A percentile compares a stretch with the other conserved stretches of the same genome.
phyloP scores from a whole-genome alignment of 2,113 vertebrate species.

The Pungitius pungitius region DNA sequence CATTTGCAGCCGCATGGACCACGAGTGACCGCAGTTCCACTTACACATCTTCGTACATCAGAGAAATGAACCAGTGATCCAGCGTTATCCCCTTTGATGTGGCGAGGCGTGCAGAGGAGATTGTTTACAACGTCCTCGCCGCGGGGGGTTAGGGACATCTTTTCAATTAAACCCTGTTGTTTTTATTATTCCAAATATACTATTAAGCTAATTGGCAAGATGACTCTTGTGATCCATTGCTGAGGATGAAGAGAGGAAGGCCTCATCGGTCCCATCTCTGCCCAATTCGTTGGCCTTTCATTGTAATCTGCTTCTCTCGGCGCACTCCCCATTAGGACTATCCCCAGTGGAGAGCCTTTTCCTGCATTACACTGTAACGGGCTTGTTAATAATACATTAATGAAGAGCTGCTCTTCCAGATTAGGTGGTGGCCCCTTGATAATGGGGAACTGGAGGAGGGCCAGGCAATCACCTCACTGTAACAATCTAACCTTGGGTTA shows the following conservation, averaged over 20 bases:
- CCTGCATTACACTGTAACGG: constrained; percentile 86
- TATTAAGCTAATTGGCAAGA: constrained; percentile 73
- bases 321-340: constrained; percentile 84
- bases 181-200: constrained; percentile 72
- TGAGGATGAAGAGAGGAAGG: constrained; percentile 67
- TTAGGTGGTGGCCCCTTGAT: constrained; percentile 89
- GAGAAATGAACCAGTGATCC: constrained; percentile 9
- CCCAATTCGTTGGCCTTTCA: constrained; percentile 57
- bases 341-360: constrained; percentile 83
- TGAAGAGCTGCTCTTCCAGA: constrained; percentile 89
- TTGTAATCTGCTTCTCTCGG: constrained; percentile 81
- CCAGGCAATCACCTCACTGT: constrained; percentile 85
- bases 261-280: constrained; percentile 57
- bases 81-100: constrained; percentile 4
- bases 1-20: background rate
- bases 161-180: constrained; percentile 63
- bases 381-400: constrained; percentile 96
- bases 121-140: constrained; percentile 33
- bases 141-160: constrained; percentile 29
- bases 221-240: constrained; percentile 53
- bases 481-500: constrained; percentile 88
- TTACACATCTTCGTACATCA: background rate
- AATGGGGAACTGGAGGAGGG: constrained; percentile 88
- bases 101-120: background rate
- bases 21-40: background rate